These are phyloP conservation scores for Amorpha juglandis DNA, from an alignment of 2,888 invertebrate genomes.

Conservation along the genomic window DNA sequence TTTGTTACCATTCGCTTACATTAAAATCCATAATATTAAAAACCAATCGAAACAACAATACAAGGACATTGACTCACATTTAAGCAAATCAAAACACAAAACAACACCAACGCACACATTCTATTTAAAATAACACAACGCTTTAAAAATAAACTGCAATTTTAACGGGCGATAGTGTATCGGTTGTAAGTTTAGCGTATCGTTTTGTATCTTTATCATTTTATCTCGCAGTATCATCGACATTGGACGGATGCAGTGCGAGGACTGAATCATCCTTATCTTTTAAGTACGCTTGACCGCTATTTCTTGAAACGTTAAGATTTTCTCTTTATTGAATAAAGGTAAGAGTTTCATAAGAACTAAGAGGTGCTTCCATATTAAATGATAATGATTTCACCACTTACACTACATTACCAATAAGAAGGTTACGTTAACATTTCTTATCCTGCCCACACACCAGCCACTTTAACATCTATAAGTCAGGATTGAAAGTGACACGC, in stretches of 20 bases:
- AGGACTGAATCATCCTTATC: slow-evolving; percentile 4
- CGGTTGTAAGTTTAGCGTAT: slow-evolving; percentile 5
- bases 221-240: slow-evolving; percentile 26
- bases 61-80: slow-evolving; percentile 21
- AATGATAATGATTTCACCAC: too few species aligned
- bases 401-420: too few species aligned
- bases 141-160: slow-evolving; percentile 18
- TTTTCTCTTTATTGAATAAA: not conserved
- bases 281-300: slow-evolving; percentile 8
- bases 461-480: too few species aligned
- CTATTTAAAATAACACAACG: slow-evolving; percentile 19
- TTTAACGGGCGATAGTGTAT: not conserved
- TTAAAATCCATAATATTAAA: slow-evolving; percentile 3
- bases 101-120: slow-evolving; percentile 18
- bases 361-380: too few species aligned
- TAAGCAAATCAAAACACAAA: slow-evolving; percentile 13
- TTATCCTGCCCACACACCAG: too few species aligned
- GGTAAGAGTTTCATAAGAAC: too few species aligned
- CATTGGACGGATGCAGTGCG: slow-evolving; percentile 23
- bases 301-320: not conserved
- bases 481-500: too few species aligned
- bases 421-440: too few species aligned
- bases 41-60: slow-evolving; percentile 1
- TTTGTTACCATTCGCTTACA: not conserved
- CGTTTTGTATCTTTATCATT: slow-evolving; percentile 10